Evolutionary conservation across 2,113 vertebrate species (phyloP), one percentile per base, ranked within the genome.

Genomic region (Sceloporus undulatus): DNA sequence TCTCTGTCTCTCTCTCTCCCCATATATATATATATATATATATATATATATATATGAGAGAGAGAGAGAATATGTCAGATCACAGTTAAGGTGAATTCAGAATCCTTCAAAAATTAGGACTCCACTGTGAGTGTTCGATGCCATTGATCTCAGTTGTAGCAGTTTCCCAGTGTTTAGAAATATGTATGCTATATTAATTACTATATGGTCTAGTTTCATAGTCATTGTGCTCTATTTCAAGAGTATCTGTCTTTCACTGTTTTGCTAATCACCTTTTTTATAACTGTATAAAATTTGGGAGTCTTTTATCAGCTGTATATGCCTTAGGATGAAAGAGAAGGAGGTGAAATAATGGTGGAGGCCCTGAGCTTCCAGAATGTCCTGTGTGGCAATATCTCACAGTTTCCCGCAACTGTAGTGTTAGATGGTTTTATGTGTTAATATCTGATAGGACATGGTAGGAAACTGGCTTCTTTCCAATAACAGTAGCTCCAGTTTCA

Each of bases 81-180:
- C n/a, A 34, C 42, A n/a, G 10, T 85, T 11, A 73, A 65, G 23
- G 56, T n/a, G 10, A 62, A 56, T 83, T 40, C 56, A 38, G 40
- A 34, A 48, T 87, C 40, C 42, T 84, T 70, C 62, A 79, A 16
- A 84, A 88, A 84, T 70, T 48, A 78, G 65, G 8, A 27, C 13
- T 79, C 68, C 4, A 52, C 9, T n/a, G 18, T 71, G 74, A 25
- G 27, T 78, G 10, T 29, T 18, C 5, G 10, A 38, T 65, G 59
- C 18, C 68, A 54, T 10, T 62, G 27, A 21, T 9, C 34, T 80
- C n/a, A 27, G 54, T 27, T 80, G 0, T 66, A 88, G 80, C 10
- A 91, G n/a, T 85, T 90, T 82, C 48, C 13, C 52, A 89, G 84
- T 85, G 48, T 14, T 89, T 92, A 81, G 16, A 85, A n/a, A 66